Conservation (phyloP, 2,888 invertebrate genomes). For the Stenoptilia bipunctidactyla region DNA sequence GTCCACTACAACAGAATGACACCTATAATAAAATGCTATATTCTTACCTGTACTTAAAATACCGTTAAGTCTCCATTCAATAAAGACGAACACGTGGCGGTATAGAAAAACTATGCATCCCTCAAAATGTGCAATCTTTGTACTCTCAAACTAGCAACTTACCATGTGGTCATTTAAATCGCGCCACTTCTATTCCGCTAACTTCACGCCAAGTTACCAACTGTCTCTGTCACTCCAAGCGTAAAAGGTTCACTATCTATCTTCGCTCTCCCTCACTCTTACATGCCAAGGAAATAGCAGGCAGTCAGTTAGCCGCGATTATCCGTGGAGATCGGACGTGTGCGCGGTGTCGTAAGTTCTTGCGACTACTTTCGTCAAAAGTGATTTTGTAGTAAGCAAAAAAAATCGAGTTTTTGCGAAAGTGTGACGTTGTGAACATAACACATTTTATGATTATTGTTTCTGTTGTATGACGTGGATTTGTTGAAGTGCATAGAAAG, state of each 20-base stretch:
- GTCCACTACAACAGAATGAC: no score
- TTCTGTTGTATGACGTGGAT: conserved; percentile 5
- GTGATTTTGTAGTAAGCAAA: conserved; percentile 15
- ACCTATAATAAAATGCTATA: no score
- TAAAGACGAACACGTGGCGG: conserved; percentile 42
- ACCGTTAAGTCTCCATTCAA: no score
- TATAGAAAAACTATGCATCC: conserved; percentile 40
- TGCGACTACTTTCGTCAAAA: conserved; percentile 58
- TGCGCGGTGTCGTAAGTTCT: conserved; percentile 19
- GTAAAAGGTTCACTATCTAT: conserved; percentile 26
- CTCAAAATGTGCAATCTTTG: conserved; percentile 42
- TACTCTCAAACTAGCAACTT: conserved; percentile 21
- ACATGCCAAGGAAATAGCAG: conserved; percentile 25
- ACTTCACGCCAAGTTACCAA: conserved; percentile 32
- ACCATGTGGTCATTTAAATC: conserved; percentile 63
- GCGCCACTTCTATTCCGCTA: conserved; percentile 33
- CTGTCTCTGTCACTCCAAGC: conserved; percentile 27
- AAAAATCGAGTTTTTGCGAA: conserved; percentile 16
- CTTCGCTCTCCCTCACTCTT: conserved; percentile 45
- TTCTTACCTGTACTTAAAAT: no score
- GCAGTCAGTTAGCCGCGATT: conserved; percentile 35
- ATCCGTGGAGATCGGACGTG: conserved; percentile 22
- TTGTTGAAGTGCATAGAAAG: conserved; percentile 30
- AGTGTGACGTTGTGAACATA: conserved; percentile 14
- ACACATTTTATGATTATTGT: conserved; percentile 16